Evolutionary conservation across 2,113 vertebrate species (phyloP), one percentile per base, ranked within the genome.

Genomic region (Thymallus thymallus): DNA sequence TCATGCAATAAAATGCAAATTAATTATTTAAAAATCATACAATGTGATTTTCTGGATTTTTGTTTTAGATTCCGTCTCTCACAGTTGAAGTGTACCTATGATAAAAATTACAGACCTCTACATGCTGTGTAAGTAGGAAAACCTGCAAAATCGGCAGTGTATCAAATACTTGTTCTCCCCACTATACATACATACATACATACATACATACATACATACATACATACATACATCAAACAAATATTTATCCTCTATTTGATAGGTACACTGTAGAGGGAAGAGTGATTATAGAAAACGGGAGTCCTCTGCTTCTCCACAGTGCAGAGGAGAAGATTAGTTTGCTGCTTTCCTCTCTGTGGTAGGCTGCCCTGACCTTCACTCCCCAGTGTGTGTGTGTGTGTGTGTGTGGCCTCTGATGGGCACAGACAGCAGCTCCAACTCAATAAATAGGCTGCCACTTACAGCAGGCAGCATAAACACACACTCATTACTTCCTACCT

Each of bases 341-440:
- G 66, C 65, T 69, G 35, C 35, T 41, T 41, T 41, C 35, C 35
- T 41, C 35, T 41, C 35, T 41, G 68, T 72, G 29, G 77, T 61
- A 23, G 46, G 69, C 70, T 65, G 64, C 26, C 71, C 71, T 75
- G 83, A 84, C 85, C 80, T 80, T 61, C 23, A 72, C 35, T 83
- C 83, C 73, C 45, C 78, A 84, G 68, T 71, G 75, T 18, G 48
- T 18, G 48, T 18, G 48, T 18, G 48, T 4, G 48, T 51, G 46
- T 51, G 46, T 48, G 48, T 48, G 12, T 46, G 22, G 9, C 45
- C 70, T 20, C 58, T 35, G 75, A 75, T 64, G 76, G 69, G 55
- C 18, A 35, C 48, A 45, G 35, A 51, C 13, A 51, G 16, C 48
- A 51, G 48, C 48, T 51, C 3, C 35, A 82, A 78, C 81, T 77